Conservation (phyloP, 2,888 invertebrate genomes). For the Caenorhabditis japonica region DNA sequence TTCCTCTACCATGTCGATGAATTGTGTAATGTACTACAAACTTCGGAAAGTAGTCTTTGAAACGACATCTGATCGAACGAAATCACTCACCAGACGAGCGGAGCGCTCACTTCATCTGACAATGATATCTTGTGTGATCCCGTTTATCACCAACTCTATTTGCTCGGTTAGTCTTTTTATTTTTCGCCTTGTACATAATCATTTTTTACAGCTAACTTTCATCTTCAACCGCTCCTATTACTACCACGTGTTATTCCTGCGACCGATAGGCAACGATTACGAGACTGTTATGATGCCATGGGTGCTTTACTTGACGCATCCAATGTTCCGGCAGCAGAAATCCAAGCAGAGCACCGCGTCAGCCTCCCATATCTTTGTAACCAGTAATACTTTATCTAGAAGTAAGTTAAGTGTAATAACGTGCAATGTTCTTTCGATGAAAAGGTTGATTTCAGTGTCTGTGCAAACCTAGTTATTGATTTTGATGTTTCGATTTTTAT, state of each 20-base stretch:
- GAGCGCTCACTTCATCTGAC: conserved; percentile 32
- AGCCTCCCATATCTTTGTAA: conserved; percentile 3
- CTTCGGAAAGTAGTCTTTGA: conserved; percentile 16
- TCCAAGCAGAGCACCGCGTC: neutral
- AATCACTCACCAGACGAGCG: conserved; percentile 11
- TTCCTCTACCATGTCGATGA: conserved; percentile 7
- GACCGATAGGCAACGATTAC: conserved; percentile 40
- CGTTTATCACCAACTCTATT: conserved; percentile 43
- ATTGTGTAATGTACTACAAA: conserved; percentile 29
- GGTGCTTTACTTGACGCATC: conserved; percentile 35
- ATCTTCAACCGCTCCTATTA: conserved; percentile 6
- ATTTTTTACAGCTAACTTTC: conserved; percentile 17
- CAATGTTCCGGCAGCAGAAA: conserved; percentile 28
- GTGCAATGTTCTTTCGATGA: too few species aligned
- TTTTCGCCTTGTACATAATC: neutral
- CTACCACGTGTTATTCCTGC: conserved; percentile 29
- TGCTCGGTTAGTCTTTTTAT: conserved; percentile 22
- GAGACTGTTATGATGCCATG: conserved; percentile 43
- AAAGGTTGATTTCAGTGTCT: too few species aligned
- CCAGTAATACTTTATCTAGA: neutral
- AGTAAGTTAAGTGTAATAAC: too few species aligned
- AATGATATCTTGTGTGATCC: conserved; percentile 33
- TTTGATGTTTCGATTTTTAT: too few species aligned
- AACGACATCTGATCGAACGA: conserved; percentile 21
- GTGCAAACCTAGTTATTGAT: too few species aligned